These are phyloP conservation scores for Falcunculus frontatus DNA, from an alignment of 2,113 vertebrate species.

Conservation along the genomic window DNA sequence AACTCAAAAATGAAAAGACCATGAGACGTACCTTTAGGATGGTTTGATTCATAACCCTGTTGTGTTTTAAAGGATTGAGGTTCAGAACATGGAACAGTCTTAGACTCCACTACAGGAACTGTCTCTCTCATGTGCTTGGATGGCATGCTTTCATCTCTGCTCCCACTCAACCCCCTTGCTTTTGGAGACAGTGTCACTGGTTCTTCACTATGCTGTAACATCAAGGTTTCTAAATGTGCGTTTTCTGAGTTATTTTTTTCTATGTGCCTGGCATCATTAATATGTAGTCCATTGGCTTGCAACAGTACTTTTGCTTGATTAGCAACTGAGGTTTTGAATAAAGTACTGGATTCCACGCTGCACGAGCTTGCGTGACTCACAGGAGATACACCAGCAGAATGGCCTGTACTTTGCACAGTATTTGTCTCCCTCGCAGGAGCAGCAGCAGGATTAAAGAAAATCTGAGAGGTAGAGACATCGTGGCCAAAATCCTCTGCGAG, in stretches of 20 bases:
- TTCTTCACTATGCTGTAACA: background rate
- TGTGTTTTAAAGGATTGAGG: slow-evolving; percentile 30
- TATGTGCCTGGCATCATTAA: background rate
- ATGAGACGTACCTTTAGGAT: slow-evolving; percentile 61
- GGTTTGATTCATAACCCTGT: slow-evolving; percentile 48
- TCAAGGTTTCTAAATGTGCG: background rate
- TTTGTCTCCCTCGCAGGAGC: background rate
- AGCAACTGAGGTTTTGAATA: slow-evolving; percentile 54
- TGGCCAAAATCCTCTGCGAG: slow-evolving; percentile 69
- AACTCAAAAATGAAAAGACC: background rate
- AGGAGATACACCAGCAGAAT: slow-evolving; percentile 38
- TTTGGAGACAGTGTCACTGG: slow-evolving; percentile 11
- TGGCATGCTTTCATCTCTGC: background rate
- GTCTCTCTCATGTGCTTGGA: slow-evolving; percentile 15
- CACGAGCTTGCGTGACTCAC: background rate
- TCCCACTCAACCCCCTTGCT: background rate
- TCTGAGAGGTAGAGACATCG: slow-evolving; percentile 77
- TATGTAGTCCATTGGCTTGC: slow-evolving; percentile 34
- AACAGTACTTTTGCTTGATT: slow-evolving; percentile 44
- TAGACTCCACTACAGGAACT: slow-evolving; percentile 44
- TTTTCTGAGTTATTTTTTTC: background rate
- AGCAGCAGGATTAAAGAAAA: slow-evolving; percentile 67
- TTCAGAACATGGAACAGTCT: slow-evolving; percentile 48
- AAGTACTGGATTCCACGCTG: slow-evolving; percentile 6
- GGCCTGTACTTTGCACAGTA: background rate